Base-by-base conservation (phyloP, 1,140 invertebrate genomes). In the Elymnias hypermnestra region DNA sequence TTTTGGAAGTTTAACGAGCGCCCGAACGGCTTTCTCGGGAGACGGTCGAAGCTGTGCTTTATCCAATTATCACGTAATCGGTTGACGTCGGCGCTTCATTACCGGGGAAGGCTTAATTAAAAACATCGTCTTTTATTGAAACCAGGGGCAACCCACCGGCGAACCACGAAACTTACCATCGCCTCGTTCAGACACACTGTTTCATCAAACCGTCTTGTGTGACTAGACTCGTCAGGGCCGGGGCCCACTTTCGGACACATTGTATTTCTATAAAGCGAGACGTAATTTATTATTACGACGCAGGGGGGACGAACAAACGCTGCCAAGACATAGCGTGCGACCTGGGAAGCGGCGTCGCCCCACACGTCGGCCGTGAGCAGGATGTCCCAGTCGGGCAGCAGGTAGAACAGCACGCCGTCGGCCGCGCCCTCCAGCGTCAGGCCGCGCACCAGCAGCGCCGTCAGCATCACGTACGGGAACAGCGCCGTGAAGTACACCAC, bases 381-480 rank as follows among this genome's bases (percentile, higher is more conserved):
- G 6, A 81, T 89, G 0, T 89, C 77, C 92, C 93, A 97, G 19
- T 93, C 75, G 0, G 95, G 95, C 0, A 87, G 90, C 10, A 97
- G 83, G 72, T 94, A 97, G 78, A 93, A 94, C 5, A 89, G 31
- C 17, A 94, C 89, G 1, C 94, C 95, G 7, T 93, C 87, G 0
- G 57, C 26, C 2, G 93, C 91, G 1, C 94, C 95, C 2, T 91
- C 89, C 10, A 95, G 78, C 0, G 93, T 94, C 1, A 89, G 87
- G 52, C 92, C 93, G 55, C 92, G 79, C 17, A 94, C 81, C 13
- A 95, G 78, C 7, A 89, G 53, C 5, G 91, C 91, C 0, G 90
- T 88, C 25, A 95, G 82, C 64, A 94, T 90, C 8, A 94, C 87
- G 66, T 95, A 95, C 1, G 94, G 94, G 72, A 95, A 94, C 4